These are phyloP conservation scores for Neotoma lepida DNA, from an alignment of 2,113 vertebrate genomes.

Conservation along the genomic window DNA sequence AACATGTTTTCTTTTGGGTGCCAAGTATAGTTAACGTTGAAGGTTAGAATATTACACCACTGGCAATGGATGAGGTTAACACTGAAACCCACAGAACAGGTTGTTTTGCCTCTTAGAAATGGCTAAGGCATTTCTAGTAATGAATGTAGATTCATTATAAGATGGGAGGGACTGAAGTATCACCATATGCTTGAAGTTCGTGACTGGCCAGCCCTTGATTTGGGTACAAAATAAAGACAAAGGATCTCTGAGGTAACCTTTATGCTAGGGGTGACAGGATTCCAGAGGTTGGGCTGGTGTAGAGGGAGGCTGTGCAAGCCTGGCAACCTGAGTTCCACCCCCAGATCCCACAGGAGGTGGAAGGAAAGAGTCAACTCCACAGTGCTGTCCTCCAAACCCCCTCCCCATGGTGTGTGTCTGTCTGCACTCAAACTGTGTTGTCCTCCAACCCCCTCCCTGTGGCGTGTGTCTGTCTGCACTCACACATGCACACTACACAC, in stretches of 20 bases:
- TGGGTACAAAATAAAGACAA: neutral
- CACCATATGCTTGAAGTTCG: neutral
- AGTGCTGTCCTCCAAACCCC: neutral
- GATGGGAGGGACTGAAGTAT: neutral
- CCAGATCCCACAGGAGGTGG: neutral
- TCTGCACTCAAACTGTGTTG: neutral
- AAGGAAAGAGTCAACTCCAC: neutral
- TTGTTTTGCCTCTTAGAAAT: neutral
- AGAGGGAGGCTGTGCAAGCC: neutral
- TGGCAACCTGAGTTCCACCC: neutral
- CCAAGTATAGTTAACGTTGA: neutral
- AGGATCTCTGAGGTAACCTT: neutral
- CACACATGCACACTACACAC: neutral
- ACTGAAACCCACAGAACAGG: neutral
- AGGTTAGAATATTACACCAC: neutral
- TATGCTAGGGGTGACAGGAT: neutral
- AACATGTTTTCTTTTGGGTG: neutral
- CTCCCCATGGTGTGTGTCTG: neutral
- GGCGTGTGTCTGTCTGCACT: neutral
- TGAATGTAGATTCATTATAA: neutral
- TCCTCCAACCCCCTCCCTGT: neutral
- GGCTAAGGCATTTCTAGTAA: neutral
- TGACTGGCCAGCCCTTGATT: neutral
- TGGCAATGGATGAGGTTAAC: neutral
- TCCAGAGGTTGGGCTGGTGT: neutral